phyloP scores from a whole-genome alignment of 2,888 invertebrate genomes.

The Tinea trinotella region DNA sequence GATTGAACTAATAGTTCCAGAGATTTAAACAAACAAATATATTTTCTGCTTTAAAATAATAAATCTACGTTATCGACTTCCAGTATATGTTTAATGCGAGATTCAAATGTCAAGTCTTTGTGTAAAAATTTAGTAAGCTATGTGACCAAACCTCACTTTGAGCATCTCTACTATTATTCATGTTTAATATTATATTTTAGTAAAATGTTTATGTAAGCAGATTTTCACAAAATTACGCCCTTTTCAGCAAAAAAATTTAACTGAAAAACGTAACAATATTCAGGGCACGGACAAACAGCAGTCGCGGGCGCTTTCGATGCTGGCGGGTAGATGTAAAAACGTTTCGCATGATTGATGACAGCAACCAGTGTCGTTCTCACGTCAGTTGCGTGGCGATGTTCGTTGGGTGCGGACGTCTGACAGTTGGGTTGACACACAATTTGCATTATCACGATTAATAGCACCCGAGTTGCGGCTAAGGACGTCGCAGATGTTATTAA shows the following conservation, averaged over 20 bases:
- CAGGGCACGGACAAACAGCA: conserved; percentile 1
- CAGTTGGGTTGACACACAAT: conserved; percentile 30
- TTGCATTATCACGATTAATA: conserved; percentile 43
- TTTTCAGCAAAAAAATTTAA: background rate
- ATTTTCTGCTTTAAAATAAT: too few species aligned
- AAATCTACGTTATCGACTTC: too few species aligned
- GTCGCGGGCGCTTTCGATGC: too few species aligned
- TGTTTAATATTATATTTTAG: too few species aligned
- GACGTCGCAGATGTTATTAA: conserved; percentile 8
- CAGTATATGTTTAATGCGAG: too few species aligned
- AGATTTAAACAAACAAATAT: too few species aligned
- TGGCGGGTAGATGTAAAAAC: conserved; percentile 7
- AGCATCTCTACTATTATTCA: too few species aligned
- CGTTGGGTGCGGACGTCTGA: conserved; percentile 17
- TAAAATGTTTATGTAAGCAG: too few species aligned
- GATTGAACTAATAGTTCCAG: too few species aligned
- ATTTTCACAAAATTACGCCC: background rate
- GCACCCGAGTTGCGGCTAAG: conserved; percentile 24
- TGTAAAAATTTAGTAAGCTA: too few species aligned
- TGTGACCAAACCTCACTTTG: too few species aligned
- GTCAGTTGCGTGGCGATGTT: background rate
- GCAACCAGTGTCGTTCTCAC: background rate
- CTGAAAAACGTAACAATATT: background rate
- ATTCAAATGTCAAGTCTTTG: too few species aligned
- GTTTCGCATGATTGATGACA: conserved; percentile 8